These are phyloP conservation scores for Electrona antarctica DNA, from an alignment of 2,113 vertebrate genomes.

Conservation along the genomic window DNA sequence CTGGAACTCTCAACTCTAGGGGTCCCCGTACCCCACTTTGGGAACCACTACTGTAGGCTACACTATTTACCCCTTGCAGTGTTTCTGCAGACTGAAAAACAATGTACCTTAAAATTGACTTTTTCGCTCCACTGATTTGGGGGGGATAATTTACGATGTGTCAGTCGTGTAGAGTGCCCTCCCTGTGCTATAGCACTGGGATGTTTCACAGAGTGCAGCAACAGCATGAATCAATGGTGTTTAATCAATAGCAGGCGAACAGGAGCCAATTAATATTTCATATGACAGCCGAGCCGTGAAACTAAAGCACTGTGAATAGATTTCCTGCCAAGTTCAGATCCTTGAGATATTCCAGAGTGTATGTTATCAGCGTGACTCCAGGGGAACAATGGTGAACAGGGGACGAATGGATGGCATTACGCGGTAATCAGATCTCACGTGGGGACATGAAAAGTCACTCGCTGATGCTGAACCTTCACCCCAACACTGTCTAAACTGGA, in stretches of 20 bases:
- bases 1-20: too few species aligned
- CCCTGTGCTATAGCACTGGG: background rate
- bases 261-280: constrained; percentile 16
- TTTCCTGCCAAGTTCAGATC: constrained; percentile 45
- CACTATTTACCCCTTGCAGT: too few species aligned
- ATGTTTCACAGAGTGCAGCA: background rate
- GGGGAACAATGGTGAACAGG: constrained; percentile 20
- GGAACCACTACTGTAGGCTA: too few species aligned
- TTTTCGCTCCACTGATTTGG: too few species aligned
- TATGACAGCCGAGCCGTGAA: constrained; percentile 23
- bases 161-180: background rate
- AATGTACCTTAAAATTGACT: too few species aligned
- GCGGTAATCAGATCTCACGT: constrained; percentile 50
- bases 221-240: constrained; percentile 9
- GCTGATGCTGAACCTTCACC: constrained; percentile 23
- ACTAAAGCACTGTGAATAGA: constrained; percentile 42
- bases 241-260: constrained; percentile 19
- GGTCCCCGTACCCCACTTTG: too few species aligned
- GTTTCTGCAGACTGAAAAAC: too few species aligned
- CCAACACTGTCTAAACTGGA: background rate
- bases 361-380: constrained; percentile 17
- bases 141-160: too few species aligned
- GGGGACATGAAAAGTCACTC: constrained; percentile 19
- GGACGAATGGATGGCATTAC: constrained; percentile 46
- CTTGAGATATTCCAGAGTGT: constrained; percentile 17